These are phyloP conservation scores for Sipha maydis DNA, from an alignment of 2,888 invertebrate genomes.

Conservation along the genomic window DNA sequence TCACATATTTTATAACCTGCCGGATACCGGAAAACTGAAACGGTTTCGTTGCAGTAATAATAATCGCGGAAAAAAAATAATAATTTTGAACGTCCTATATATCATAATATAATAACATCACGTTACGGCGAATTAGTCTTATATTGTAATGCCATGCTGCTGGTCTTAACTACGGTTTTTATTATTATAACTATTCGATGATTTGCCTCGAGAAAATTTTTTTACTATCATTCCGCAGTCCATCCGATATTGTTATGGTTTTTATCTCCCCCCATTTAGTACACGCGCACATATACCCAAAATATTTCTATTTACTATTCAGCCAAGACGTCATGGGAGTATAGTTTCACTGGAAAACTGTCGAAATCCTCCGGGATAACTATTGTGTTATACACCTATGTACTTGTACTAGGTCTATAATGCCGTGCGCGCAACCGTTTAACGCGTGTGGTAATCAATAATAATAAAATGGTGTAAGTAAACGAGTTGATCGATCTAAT, in stretches of 20 bases:
- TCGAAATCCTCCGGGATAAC: neutral
- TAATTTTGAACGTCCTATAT: slow-evolving; percentile 17
- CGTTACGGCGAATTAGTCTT: slow-evolving; percentile 15
- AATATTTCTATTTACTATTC: neutral
- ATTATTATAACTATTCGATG: neutral
- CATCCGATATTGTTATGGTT: neutral
- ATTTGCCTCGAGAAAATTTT: slow-evolving; percentile 1
- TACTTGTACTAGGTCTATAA: no score
- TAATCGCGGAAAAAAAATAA: neutral
- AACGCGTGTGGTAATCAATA: neutral
- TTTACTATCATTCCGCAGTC: neutral
- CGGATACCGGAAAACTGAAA: slow-evolving; percentile 15
- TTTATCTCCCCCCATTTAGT: neutral
- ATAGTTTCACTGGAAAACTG: slow-evolving; percentile 3
- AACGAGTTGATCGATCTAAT: no score
- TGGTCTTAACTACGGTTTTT: neutral
- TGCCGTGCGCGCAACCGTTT: neutral
- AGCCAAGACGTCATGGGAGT: neutral
- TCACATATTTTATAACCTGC: neutral
- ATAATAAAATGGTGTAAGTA: no score
- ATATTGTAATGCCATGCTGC: slow-evolving; percentile 1
- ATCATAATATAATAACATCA: neutral
- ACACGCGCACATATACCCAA: neutral
- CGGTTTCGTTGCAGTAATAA: slow-evolving; percentile 38
- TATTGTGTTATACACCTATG: no score